A percentile compares a stretch with the other conserved stretches of the same genome.
Conservation (phyloP, 2,888 invertebrate genomes). For the Endotricha flammealis region DNA sequence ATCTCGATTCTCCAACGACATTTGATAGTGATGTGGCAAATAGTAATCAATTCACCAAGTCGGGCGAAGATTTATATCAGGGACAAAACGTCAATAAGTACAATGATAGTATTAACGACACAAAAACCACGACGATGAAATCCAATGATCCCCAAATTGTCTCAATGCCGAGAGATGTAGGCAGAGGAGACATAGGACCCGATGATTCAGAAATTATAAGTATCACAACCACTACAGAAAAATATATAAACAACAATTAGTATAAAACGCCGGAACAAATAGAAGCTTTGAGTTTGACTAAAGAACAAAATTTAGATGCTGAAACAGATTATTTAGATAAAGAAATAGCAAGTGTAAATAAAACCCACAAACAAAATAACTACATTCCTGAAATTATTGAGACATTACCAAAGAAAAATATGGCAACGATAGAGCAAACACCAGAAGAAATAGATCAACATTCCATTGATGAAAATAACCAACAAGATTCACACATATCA, state of each 20-base stretch:
- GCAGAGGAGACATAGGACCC: conserved; percentile 42
- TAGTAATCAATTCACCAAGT: neutral
- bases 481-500: conserved; percentile 2
- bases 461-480: neutral
- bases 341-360: neutral
- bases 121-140: conserved; percentile 9
- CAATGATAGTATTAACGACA: neutral
- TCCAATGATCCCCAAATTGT: conserved; percentile 4
- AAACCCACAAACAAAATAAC: neutral
- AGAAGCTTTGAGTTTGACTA: conserved; percentile 30
- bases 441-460: conserved; percentile 5
- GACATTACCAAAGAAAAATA: neutral
- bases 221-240: conserved; percentile 9
- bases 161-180: conserved; percentile 24
- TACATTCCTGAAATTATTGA: neutral
- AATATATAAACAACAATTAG: neutral
- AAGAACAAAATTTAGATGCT: conserved; percentile 10
- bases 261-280: neutral
- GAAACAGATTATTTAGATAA: too few species aligned
- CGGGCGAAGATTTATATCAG: neutral
- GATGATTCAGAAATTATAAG: conserved; percentile 24
- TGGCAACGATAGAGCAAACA: neutral
- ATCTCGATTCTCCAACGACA: neutral
- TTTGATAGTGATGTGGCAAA: neutral
- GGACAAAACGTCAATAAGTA: neutral